phyloP scores from a whole-genome alignment of 2,113 vertebrate genomes.

The Spilogale gracilis region DNA sequence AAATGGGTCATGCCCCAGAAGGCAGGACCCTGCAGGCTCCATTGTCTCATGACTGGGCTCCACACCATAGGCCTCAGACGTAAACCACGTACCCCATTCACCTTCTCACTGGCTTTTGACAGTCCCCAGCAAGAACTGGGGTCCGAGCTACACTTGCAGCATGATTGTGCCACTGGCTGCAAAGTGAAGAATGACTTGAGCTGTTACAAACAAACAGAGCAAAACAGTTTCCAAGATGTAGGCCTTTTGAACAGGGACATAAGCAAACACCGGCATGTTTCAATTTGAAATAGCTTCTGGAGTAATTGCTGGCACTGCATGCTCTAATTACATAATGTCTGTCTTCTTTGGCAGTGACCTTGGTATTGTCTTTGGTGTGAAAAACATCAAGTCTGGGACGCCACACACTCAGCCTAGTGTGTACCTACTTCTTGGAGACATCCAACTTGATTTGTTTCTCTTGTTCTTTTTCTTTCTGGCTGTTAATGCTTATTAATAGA shows the following conservation, averaged over 20 bases:
- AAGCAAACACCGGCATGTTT: constrained; percentile 82
- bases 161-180: constrained; percentile 76
- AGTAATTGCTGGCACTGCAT: constrained; percentile 82
- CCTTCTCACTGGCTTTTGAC: constrained; percentile 43
- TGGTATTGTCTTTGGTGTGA: constrained; percentile 74
- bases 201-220: constrained; percentile 82
- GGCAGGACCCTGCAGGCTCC: neutral
- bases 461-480: constrained; percentile 43
- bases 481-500: constrained; percentile 7
- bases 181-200: constrained; percentile 78
- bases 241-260: constrained; percentile 86
- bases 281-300: constrained; percentile 83
- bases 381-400: constrained; percentile 57
- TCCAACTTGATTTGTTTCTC: constrained; percentile 2
- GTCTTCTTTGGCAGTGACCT: constrained; percentile 78
- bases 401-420: neutral
- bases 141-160: constrained; percentile 71
- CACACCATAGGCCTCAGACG: neutral
- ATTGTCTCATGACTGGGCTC: neutral
- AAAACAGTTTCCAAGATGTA: constrained; percentile 85
- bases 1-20: neutral
- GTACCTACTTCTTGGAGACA: constrained; percentile 44
- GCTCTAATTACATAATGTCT: constrained; percentile 85
- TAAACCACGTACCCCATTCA: neutral
- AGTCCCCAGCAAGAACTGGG: neutral